Evolutionary conservation across 2,888 invertebrate genomes (phyloP).

Genomic region (Myopa testacea): DNA sequence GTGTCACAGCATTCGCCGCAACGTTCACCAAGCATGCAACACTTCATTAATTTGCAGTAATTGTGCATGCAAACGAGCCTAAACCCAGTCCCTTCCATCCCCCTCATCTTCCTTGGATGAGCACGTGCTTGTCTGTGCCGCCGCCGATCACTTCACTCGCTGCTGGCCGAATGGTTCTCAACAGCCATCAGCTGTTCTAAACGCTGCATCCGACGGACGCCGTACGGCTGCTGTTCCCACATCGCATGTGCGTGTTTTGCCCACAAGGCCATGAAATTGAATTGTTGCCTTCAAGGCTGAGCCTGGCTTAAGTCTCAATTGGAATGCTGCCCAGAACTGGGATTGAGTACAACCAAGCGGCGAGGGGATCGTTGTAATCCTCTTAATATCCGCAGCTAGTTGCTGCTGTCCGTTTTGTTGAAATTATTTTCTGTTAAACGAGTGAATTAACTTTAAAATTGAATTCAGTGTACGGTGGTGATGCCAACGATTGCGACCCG

Average conservation of each 20-base stretch:
- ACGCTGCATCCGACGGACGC: not conserved
- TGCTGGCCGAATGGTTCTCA: not conserved
- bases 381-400: conserved; percentile 27
- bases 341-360: not conserved
- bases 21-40: conserved; percentile 50
- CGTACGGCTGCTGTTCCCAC: conserved; percentile 35
- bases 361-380: conserved; percentile 26
- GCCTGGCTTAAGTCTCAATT: conserved; percentile 17
- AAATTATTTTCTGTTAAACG: conserved; percentile 33
- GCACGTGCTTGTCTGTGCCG: not conserved
- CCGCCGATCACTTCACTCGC: not conserved
- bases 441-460: conserved; percentile 37
- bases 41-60: conserved; percentile 56
- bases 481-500: not conserved
- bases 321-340: conserved; percentile 30
- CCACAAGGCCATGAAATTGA: conserved; percentile 63
- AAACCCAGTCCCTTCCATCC: not conserved
- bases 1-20: conserved; percentile 5
- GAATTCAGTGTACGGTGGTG: conserved; percentile 10
- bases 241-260: conserved; percentile 41
- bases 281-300: conserved; percentile 50
- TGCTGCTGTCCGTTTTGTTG: not conserved
- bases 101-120: not conserved
- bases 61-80: conserved; percentile 16
- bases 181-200: conserved; percentile 8